These are phyloP conservation scores for Fragum whitleyi DNA, from an alignment of 2,888 invertebrate genomes.

Conservation along the genomic window DNA sequence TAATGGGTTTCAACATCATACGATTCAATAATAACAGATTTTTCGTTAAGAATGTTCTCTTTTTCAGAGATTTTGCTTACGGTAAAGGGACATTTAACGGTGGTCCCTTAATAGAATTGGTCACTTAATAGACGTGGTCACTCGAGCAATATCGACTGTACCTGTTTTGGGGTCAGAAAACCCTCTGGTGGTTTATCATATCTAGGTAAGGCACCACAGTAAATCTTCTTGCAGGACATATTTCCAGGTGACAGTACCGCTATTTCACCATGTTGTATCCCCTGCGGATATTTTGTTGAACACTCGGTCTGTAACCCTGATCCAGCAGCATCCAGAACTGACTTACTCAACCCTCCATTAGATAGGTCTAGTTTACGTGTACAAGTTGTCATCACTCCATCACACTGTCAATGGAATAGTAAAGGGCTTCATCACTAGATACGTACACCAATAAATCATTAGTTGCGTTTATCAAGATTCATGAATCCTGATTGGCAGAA, in stretches of 20 bases:
- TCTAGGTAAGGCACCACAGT: slow-evolving; percentile 60
- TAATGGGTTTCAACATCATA: too few species aligned
- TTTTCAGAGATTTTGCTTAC: too few species aligned
- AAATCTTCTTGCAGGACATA: slow-evolving; percentile 55
- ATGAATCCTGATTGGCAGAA: too few species aligned
- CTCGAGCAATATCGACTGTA: too few species aligned
- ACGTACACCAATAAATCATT: too few species aligned
- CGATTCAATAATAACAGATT: too few species aligned
- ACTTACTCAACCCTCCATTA: slow-evolving; percentile 71
- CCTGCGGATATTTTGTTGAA: slow-evolving; percentile 63
- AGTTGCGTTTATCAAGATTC: not conserved
- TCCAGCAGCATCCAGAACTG: slow-evolving; percentile 72
- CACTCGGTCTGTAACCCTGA: slow-evolving; percentile 71
- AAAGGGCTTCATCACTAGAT: too few species aligned
- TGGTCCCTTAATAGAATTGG: too few species aligned
- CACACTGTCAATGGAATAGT: too few species aligned
- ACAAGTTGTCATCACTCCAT: slow-evolving; percentile 76
- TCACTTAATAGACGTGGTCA: too few species aligned
- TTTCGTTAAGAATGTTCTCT: too few species aligned
- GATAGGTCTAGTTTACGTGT: slow-evolving; percentile 68
- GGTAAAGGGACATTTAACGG: too few species aligned
- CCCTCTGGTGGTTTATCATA: slow-evolving; percentile 45
- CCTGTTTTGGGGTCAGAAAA: not conserved
- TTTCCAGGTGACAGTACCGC: slow-evolving; percentile 68
- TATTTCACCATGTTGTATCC: slow-evolving; percentile 70